A percentile compares a stretch with the other conserved stretches of the same genome.
Conservation (phyloP, 2,888 invertebrate species). For the Smittia aterrima region DNA sequence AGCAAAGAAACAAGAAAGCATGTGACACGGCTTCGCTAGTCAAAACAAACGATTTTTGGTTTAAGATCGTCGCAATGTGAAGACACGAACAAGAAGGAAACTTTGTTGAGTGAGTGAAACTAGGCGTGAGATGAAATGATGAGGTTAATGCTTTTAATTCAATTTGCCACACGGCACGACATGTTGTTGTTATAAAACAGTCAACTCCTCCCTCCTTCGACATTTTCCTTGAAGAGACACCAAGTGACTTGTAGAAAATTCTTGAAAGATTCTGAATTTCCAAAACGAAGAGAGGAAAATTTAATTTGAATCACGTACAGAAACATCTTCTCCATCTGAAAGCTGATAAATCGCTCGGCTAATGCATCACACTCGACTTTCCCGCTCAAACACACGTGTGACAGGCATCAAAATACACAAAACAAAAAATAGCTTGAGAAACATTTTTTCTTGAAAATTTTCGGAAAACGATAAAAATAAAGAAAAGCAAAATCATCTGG, state of each 20-base stretch:
- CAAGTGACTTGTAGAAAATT: too few species aligned
- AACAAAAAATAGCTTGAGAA: not conserved
- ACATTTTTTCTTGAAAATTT: not conserved
- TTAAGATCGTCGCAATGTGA: too few species aligned
- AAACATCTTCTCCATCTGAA: not conserved
- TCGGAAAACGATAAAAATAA: not conserved
- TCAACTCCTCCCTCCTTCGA: not conserved
- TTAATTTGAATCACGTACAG: conserved; percentile 23
- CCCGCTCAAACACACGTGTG: conserved; percentile 6
- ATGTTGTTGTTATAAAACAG: not conserved
- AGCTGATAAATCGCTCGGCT: conserved; percentile 16
- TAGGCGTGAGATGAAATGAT: conserved; percentile 22
- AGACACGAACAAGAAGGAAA: too few species aligned
- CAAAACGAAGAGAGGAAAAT: not conserved
- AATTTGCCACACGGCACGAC: not conserved
- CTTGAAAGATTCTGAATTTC: not conserved
- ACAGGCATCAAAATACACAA: conserved; percentile 27
- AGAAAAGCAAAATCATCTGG: not conserved
- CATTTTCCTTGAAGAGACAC: not conserved
- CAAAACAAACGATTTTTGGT: not conserved
- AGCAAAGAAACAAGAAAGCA: not conserved
- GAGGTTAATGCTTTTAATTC: conserved; percentile 32
- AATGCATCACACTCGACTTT: conserved; percentile 15
- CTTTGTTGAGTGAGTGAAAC: not conserved
- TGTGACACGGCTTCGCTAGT: too few species aligned